Percentiles rank a stretch among this genome's conserved stretches.
Conservation (phyloP, 64 coral and sea anemone genomes). For the Porites australiensis region DNA sequence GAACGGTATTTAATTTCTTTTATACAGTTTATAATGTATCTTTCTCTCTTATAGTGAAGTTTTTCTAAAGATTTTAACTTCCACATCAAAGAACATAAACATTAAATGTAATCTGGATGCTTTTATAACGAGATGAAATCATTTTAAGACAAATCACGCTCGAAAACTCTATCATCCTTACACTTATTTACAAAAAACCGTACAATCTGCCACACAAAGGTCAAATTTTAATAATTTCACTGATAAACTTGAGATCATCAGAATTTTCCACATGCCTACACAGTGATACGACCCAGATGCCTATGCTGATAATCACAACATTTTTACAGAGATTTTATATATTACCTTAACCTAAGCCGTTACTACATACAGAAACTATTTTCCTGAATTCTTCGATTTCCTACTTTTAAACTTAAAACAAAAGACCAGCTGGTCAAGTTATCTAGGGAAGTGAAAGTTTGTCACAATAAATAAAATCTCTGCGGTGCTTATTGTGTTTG, state of each 20-base stretch:
- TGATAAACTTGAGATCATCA: constrained; percentile 10
- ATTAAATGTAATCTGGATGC: too few relatives aligned
- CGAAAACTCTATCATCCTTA: neutral
- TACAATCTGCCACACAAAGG: neutral
- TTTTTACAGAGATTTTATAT: neutral
- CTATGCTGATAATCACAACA: neutral
- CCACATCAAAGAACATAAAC: too few relatives aligned
- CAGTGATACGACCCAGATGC: neutral
- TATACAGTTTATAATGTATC: neutral
- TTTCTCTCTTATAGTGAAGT: too few relatives aligned
- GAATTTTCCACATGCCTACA: neutral
- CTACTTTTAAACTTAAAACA: neutral
- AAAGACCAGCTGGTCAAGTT: neutral
- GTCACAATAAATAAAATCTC: neutral
- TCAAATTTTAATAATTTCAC: constrained; percentile 8
- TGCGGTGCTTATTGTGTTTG: neutral
- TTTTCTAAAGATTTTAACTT: too few relatives aligned
- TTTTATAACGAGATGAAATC: neutral
- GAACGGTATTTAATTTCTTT: neutral
- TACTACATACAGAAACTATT: neutral
- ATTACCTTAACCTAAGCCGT: too few relatives aligned
- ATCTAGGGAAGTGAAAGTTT: neutral
- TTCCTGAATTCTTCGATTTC: neutral
- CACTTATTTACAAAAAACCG: neutral
- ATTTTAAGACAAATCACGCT: neutral